Evolutionary conservation across 2,888 invertebrate genomes (phyloP), one percentile per base, ranked within the genome.

Genomic region (Sinelater perroti): DNA sequence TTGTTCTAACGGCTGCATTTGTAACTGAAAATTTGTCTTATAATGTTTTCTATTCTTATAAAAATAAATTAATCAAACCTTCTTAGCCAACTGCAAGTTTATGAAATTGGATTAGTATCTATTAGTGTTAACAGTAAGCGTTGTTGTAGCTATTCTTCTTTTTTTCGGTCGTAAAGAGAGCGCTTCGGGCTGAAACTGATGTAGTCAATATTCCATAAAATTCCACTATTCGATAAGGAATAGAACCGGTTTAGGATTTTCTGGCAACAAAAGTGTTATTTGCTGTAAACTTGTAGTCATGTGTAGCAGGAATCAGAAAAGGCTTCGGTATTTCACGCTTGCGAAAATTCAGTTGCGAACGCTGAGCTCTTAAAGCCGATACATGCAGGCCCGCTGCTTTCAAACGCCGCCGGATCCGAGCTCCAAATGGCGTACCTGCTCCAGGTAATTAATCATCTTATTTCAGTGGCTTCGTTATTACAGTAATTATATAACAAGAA

Each of bases 241-340:
- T 52, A 42, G 56, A 56, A 60, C 46, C 60, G 56, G 52, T 60
- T 56, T 47, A 47, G 52, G 60, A 60, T 52, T 55, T 55, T 60
- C 60, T 47, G 60, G 56, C 60, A 60, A 60, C 60, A 60, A 60
- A 60, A 56, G 60, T 53, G 51, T 60, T 60, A 60, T 60, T 56
- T 56, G 56, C 56, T 60, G 56, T 60, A 60, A 59, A 60, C 60
- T 60, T 60, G 60, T 60, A 60, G 60, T 53, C 53, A 60, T 60
- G 60, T 60, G 60, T 60, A 56, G 47, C 51, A 49, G 60, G 52
- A 51, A 60, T 60, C 55, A 60, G 56, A 56, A 56, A 59, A 59
- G 59, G 51, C 55, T 59, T 55, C 55, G 59, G 40, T 51, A 59
- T 54, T 59, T 59, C 51, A 59, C 55, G 59, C 55, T 55, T 51